These are phyloP conservation scores for Oscarella lobularis DNA, from an alignment of 37 sponge, comb jelly and placozoan genomes.

Conservation along the genomic window DNA sequence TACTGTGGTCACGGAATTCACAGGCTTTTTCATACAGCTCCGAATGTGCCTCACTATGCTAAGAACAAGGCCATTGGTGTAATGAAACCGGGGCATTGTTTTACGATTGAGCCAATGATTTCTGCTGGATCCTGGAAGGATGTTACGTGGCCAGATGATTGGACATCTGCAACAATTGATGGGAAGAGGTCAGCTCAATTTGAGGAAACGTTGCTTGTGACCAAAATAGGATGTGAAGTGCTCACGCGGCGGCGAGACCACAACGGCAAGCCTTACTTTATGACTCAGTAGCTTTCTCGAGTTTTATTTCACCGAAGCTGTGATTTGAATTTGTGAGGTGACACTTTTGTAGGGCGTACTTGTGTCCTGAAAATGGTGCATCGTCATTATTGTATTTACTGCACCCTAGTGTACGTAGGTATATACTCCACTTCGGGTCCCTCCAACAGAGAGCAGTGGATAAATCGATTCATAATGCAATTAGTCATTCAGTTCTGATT, in stretches of 20 bases:
- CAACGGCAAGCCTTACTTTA: conserved; percentile 77
- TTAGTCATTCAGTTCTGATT: too few species aligned
- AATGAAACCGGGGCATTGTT: conserved; percentile 89
- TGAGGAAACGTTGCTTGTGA: conserved; percentile 91
- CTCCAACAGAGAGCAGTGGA: too few species aligned
- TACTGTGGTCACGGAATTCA: conserved; percentile 98
- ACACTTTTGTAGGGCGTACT: too few species aligned
- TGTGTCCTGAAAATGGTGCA: too few species aligned
- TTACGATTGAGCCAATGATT: conserved; percentile 98
- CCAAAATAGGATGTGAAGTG: conserved; percentile 86
- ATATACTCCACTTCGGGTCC: too few species aligned
- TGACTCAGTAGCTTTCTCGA: conserved; percentile 22
- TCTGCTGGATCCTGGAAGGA: conserved; percentile 74
- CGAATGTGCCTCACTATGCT: conserved; percentile 88
- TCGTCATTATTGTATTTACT: too few species aligned
- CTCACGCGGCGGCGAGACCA: conserved; percentile 54
- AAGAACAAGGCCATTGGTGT: conserved; percentile 92
- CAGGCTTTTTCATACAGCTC: conserved; percentile 80
- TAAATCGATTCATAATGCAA: too few species aligned
- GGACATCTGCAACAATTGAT: conserved; percentile 89
- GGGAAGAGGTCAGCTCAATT: conserved; percentile 91
- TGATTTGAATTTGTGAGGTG: too few species aligned
- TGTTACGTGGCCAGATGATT: conserved; percentile 86
- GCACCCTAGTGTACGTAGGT: too few species aligned
- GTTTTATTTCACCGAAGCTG: too few species aligned